Conservation (phyloP, 2,113 vertebrate species). For the Ictalurus punctatus region DNA sequence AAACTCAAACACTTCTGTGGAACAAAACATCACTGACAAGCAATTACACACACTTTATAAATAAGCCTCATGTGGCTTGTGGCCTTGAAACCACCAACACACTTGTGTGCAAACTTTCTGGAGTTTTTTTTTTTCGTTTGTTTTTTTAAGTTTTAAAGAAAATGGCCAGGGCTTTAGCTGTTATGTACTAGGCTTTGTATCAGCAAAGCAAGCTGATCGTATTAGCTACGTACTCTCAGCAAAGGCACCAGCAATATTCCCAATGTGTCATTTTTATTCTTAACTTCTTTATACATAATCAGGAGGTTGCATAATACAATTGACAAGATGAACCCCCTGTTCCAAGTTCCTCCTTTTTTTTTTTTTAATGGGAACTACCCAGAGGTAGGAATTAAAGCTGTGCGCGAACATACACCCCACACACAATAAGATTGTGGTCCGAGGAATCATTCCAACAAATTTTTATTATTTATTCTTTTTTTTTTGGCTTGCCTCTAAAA, state of each 20-base stretch:
- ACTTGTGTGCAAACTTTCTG: no score
- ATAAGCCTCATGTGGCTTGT: neutral
- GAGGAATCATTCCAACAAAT: neutral
- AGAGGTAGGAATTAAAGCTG: neutral
- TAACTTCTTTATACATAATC: neutral
- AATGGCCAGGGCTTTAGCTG: neutral
- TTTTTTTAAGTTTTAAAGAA: neutral
- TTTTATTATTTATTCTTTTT: no score
- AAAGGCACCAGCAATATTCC: neutral
- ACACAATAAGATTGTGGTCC: neutral
- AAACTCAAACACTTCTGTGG: constrained; percentile 68
- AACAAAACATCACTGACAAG: constrained; percentile 70
- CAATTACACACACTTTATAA: neutral
- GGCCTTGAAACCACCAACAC: neutral
- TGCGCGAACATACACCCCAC: neutral
- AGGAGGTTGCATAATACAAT: no score
- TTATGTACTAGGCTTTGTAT: neutral
- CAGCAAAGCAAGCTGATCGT: neutral
- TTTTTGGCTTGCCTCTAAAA: no score
- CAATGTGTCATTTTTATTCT: neutral
- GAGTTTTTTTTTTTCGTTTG: neutral
- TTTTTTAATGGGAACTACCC: neutral
- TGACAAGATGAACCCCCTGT: neutral
- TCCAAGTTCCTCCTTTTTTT: neutral
- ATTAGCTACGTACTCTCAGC: neutral